phyloP scores from a whole-genome alignment of 2,888 invertebrate genomes.

The Spicauda simplicius region DNA sequence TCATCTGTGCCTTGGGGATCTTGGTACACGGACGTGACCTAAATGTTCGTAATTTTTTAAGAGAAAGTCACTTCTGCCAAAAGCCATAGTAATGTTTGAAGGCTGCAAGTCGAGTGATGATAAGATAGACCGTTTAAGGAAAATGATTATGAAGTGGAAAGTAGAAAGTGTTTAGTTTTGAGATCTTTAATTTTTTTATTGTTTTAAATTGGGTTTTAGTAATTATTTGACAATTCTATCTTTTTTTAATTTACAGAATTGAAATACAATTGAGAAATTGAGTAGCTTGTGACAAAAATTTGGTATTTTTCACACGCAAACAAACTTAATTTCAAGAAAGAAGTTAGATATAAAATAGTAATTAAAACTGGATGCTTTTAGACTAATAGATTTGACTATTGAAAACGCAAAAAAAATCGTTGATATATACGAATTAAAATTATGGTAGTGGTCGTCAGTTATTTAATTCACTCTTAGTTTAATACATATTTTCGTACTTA shows the following conservation, averaged over 20 bases:
- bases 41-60: slow-evolving; percentile 44
- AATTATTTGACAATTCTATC: no score
- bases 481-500: no score
- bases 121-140: slow-evolving; percentile 18
- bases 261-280: no score
- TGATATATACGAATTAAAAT: background rate
- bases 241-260: no score
- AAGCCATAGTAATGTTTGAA: slow-evolving; percentile 29
- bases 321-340: background rate
- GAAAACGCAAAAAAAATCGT: background rate
- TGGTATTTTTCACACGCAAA: no score
- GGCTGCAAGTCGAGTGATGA: background rate
- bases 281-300: no score
- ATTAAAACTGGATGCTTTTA: background rate
- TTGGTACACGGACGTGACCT: slow-evolving; percentile 47
- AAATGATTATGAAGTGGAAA: background rate
- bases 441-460: no score
- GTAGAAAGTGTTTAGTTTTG: background rate
- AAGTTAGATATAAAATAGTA: no score
- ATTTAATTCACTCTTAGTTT: no score
- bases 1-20: slow-evolving; percentile 35
- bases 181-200: no score
- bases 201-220: no score
- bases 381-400: background rate
- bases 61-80: slow-evolving; percentile 44